Evolutionary conservation across 2,797 vertebrate genomes (phyloP).

Genomic region (Neostethus bicornis): DNA sequence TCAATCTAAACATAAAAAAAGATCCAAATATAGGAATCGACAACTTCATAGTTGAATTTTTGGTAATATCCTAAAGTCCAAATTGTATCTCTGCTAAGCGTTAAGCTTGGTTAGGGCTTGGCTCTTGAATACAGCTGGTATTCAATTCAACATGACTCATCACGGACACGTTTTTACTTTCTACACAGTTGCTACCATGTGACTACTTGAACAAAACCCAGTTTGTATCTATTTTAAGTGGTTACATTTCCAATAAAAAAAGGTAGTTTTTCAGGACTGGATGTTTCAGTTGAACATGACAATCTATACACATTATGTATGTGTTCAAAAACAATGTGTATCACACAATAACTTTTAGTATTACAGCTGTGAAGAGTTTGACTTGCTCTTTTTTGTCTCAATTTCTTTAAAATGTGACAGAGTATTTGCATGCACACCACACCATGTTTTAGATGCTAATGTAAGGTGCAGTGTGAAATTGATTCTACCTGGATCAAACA

Average conservation of each 20-base stretch:
- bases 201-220: too few relatives aligned
- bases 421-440: neutral
- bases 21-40: too few relatives aligned
- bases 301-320: neutral
- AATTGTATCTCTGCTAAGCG: neutral
- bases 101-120: too few relatives aligned
- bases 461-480: neutral
- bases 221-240: too few relatives aligned
- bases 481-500: neutral
- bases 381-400: neutral
- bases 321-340: neutral
- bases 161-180: too few relatives aligned
- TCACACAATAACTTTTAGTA: neutral
- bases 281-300: neutral
- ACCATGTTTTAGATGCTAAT: neutral
- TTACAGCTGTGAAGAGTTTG: neutral
- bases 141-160: too few relatives aligned
- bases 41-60: neutral
- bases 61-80: neutral
- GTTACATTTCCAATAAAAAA: too few relatives aligned
- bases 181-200: too few relatives aligned
- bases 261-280: too few relatives aligned
- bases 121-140: too few relatives aligned
- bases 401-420: neutral
- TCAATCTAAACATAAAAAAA: too few relatives aligned